phyloP scores from a whole-genome alignment of 2,113 vertebrate species.

The Sinocyclocheilus maitianheensis region DNA sequence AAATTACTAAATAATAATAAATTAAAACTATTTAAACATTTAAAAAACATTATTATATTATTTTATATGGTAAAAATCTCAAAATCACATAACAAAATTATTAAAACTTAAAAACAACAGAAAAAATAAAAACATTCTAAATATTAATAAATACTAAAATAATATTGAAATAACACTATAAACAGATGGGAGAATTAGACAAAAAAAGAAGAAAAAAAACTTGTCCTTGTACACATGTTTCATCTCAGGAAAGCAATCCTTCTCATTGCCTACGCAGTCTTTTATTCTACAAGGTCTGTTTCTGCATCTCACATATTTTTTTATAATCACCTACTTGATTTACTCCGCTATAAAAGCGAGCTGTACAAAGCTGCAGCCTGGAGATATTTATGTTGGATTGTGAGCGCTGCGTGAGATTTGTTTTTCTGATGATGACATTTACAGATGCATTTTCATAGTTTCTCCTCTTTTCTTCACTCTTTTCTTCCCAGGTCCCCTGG shows the following conservation, averaged over 20 bases:
- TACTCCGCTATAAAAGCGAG: background rate
- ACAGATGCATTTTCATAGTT: slow-evolving; percentile 20
- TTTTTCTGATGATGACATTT: slow-evolving; percentile 44
- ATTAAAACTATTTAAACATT: too few species aligned
- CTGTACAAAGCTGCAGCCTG: slow-evolving; percentile 22
- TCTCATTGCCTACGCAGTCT: background rate
- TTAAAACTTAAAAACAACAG: too few species aligned
- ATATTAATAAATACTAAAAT: background rate
- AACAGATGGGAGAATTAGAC: background rate
- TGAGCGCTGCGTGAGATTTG: background rate
- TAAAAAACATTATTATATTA: too few species aligned
- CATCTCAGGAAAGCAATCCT: background rate
- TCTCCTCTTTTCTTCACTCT: background rate
- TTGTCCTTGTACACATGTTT: background rate
- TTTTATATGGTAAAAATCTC: too few species aligned
- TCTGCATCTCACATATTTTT: background rate
- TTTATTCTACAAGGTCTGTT: background rate
- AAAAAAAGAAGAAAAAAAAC: background rate
- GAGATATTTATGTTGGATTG: slow-evolving; percentile 23
- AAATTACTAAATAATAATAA: too few species aligned
- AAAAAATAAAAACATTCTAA: too few species aligned
- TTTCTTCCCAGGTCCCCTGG: slow-evolving; percentile 52
- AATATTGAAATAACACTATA: background rate
- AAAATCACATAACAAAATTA: too few species aligned
- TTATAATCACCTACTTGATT: slow-evolving; percentile 14